These are phyloP conservation scores for Drosophila tani DNA, from an alignment of 1,140 invertebrate genomes.

Conservation along the genomic window DNA sequence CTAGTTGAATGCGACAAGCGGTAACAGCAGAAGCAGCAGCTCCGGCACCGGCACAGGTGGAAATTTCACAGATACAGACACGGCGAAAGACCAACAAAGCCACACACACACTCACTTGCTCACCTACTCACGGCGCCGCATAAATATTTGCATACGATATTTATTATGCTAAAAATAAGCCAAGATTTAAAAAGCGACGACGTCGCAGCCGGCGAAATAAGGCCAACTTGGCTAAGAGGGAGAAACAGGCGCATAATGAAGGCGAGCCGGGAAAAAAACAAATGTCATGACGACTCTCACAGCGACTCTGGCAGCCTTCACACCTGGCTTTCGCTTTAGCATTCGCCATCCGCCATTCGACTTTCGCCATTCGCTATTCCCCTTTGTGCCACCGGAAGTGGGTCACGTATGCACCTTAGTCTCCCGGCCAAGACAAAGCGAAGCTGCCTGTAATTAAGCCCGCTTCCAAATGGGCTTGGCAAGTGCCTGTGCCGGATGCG, in stretches of 20 bases:
- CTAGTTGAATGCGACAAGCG: constrained; percentile 41
- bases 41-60: constrained; percentile 13
- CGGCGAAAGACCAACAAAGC: constrained; percentile 38
- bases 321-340: constrained; percentile 59
- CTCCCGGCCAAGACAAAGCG: constrained; percentile 65
- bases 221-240: constrained; percentile 58
- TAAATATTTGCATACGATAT: constrained; percentile 80
- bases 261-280: constrained; percentile 42
- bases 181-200: constrained; percentile 69
- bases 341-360: constrained; percentile 12
- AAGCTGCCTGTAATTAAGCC: constrained; percentile 72
- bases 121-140: constrained; percentile 40
- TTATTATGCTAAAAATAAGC: constrained; percentile 84
- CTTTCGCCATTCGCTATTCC: constrained; percentile 56
- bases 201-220: constrained; percentile 56
- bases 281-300: constrained; percentile 79
- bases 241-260: constrained; percentile 66
- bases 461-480: constrained; percentile 58
- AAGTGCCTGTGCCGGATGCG: constrained; percentile 48
- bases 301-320: constrained; percentile 61
- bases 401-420: constrained; percentile 72
- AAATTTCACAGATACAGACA: constrained; percentile 46
- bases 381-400: constrained; percentile 75
- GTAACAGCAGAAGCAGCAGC: constrained; percentile 13
- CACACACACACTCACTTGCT: constrained; percentile 10